Percentiles rank a stretch among this genome's conserved stretches.
These are phyloP conservation scores for Naso thynnoides DNA, from an alignment of 2,797 vertebrate species.

Conservation along the genomic window DNA sequence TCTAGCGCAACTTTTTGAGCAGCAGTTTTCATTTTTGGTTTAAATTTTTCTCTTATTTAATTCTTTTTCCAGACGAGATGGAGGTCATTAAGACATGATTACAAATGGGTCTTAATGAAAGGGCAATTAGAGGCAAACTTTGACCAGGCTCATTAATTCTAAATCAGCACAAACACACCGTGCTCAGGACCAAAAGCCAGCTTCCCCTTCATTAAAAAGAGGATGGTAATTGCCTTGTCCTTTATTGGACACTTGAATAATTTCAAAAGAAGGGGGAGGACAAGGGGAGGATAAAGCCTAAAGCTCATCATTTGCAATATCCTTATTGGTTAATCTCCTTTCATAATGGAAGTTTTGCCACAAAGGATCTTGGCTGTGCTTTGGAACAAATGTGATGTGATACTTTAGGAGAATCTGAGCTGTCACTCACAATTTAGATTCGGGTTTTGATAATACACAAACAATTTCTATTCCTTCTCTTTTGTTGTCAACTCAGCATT, in stretches of 20 bases:
- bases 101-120: slow-evolving; percentile 86
- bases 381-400: slow-evolving; percentile 49
- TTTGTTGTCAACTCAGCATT: slow-evolving; percentile 76
- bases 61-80: slow-evolving; percentile 58
- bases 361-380: slow-evolving; percentile 52
- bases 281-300: slow-evolving; percentile 73
- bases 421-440: slow-evolving; percentile 62
- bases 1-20: slow-evolving; percentile 59
- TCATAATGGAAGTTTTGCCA: slow-evolving; percentile 65
- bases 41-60: slow-evolving; percentile 41
- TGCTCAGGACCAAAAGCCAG: slow-evolving; percentile 75
- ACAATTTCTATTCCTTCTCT: slow-evolving; percentile 56
- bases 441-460: slow-evolving; percentile 63
- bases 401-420: slow-evolving; percentile 57
- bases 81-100: slow-evolving; percentile 85
- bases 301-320: slow-evolving; percentile 76
- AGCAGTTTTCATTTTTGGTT: slow-evolving; percentile 62
- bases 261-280: slow-evolving; percentile 75
- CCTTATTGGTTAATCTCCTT: slow-evolving; percentile 75
- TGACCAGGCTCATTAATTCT: slow-evolving; percentile 87
- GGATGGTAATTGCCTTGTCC: slow-evolving; percentile 83
- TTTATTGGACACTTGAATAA: slow-evolving; percentile 84
- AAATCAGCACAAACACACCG: slow-evolving; percentile 81
- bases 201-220: slow-evolving; percentile 79
- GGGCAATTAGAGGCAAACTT: slow-evolving; percentile 86